Evolutionary conservation across 1,140 invertebrate species (phyloP).

Genomic region (Euura lappo): DNA sequence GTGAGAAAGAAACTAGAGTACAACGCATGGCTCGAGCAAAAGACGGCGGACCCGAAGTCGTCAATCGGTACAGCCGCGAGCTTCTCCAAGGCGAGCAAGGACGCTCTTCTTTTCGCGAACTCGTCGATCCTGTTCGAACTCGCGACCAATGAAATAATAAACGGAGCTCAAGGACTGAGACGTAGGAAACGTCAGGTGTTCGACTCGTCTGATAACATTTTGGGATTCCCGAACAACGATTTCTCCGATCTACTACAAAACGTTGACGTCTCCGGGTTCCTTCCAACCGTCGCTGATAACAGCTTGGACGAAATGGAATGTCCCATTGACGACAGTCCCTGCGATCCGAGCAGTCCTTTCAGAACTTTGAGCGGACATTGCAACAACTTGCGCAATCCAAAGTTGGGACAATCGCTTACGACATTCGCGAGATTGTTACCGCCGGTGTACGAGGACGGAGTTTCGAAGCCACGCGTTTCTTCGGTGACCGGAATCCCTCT

Average conservation of each 20-base stretch:
- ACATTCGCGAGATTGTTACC: slow-evolving; percentile 87
- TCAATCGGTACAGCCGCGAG: slow-evolving; percentile 85
- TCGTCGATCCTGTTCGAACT: slow-evolving; percentile 87
- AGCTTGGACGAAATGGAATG: slow-evolving; percentile 69
- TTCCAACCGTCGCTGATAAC: slow-evolving; percentile 57
- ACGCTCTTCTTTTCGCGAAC: slow-evolving; percentile 82
- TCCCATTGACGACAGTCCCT: slow-evolving; percentile 64
- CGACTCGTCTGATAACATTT: slow-evolving; percentile 66
- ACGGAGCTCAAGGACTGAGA: slow-evolving; percentile 65
- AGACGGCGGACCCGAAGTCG: slow-evolving; percentile 78
- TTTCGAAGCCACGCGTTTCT: slow-evolving; percentile 75
- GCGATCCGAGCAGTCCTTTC: slow-evolving; percentile 82
- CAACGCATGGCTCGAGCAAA: slow-evolving; percentile 74
- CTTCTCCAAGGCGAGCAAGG: slow-evolving; percentile 85
- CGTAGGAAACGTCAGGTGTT: slow-evolving; percentile 76
- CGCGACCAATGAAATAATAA: slow-evolving; percentile 83
- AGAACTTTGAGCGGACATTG: slow-evolving; percentile 87
- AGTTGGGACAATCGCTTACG: slow-evolving; percentile 82
- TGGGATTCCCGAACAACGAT: slow-evolving; percentile 71
- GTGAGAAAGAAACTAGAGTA: slow-evolving; percentile 77
- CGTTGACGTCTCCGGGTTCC: slow-evolving; percentile 71
- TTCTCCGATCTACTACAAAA: slow-evolving; percentile 75
- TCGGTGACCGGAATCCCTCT: slow-evolving; percentile 77
- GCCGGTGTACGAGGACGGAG: slow-evolving; percentile 89
- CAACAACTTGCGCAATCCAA: slow-evolving; percentile 88